These are phyloP conservation scores for Galerucella pusilla DNA, from an alignment of 2,888 invertebrate genomes.

Conservation along the genomic window DNA sequence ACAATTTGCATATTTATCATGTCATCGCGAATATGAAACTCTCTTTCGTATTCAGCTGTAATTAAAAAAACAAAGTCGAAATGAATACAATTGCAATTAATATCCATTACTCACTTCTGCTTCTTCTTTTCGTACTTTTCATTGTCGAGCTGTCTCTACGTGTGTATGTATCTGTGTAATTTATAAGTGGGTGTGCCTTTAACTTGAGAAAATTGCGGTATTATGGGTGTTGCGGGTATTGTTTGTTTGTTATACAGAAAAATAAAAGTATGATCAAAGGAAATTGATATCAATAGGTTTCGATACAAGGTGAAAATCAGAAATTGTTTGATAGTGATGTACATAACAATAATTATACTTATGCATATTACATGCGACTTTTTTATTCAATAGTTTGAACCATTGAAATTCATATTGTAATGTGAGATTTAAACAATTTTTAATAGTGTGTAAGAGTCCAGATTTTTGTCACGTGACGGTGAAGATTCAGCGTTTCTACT, in stretches of 20 bases:
- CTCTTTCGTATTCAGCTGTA: conserved; percentile 22
- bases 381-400: no score
- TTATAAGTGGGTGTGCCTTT: conserved; percentile 12
- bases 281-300: conserved; percentile 4
- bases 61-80: conserved; percentile 31
- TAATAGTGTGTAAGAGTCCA: no score
- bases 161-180: conserved; percentile 1
- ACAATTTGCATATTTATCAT: conserved; percentile 36
- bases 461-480: no score
- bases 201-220: conserved; percentile 2
- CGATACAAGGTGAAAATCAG: neutral
- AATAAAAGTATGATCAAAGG: neutral
- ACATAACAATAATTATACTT: no score
- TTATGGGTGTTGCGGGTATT: conserved; percentile 13
- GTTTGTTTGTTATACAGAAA: conserved; percentile 13
- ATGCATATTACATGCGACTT: no score
- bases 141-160: conserved; percentile 23
- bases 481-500: no score
- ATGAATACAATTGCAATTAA: conserved; percentile 43
- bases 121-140: conserved; percentile 23
- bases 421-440: no score
- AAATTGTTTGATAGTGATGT: neutral
- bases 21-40: conserved; percentile 26
- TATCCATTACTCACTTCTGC: conserved; percentile 38
- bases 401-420: no score